Percentiles rank a stretch among this genome's conserved stretches.
phyloP scores from a whole-genome alignment of 2,113 vertebrate species.

The Myanophis thanlyinensis region DNA sequence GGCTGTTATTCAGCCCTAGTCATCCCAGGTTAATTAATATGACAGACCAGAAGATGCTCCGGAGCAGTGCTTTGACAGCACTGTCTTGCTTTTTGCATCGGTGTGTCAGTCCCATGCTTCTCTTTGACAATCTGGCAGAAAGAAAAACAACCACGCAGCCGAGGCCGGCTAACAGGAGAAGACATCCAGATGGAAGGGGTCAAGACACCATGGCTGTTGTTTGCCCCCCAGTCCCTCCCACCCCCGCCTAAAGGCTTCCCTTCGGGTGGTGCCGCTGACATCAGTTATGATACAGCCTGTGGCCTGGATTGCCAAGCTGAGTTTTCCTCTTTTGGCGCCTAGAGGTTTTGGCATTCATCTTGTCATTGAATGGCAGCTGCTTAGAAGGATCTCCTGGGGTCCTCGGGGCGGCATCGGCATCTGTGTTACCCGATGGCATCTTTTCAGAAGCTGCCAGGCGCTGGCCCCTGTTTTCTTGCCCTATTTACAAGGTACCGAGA shows the following conservation, averaged over 20 bases:
- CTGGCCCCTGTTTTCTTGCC: neutral
- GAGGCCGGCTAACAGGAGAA: neutral
- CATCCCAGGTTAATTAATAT: neutral
- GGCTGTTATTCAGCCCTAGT: neutral
- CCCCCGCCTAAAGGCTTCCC: neutral
- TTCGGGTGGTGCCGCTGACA: neutral
- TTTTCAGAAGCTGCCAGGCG: fast-evolving
- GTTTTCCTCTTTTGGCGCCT: neutral
- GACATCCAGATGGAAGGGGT: neutral
- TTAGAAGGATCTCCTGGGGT: fast-evolving
- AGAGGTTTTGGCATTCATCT: neutral
- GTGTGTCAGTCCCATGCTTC: neutral
- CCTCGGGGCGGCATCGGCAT: fast-evolving
- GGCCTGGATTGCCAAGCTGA: neutral
- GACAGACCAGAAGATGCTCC: no score
- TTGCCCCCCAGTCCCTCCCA: neutral
- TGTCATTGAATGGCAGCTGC: neutral
- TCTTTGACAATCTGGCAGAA: neutral
- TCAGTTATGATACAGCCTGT: neutral
- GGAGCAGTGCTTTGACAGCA: neutral
- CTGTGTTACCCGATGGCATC: neutral
- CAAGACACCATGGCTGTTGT: neutral
- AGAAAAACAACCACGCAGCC: neutral
- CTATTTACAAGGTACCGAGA: neutral
- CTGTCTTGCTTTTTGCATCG: neutral